A percentile compares a stretch with the other conserved stretches of the same genome.
Conservation (phyloP, 2,113 vertebrate genomes). For the Amphiprion ocellaris region DNA sequence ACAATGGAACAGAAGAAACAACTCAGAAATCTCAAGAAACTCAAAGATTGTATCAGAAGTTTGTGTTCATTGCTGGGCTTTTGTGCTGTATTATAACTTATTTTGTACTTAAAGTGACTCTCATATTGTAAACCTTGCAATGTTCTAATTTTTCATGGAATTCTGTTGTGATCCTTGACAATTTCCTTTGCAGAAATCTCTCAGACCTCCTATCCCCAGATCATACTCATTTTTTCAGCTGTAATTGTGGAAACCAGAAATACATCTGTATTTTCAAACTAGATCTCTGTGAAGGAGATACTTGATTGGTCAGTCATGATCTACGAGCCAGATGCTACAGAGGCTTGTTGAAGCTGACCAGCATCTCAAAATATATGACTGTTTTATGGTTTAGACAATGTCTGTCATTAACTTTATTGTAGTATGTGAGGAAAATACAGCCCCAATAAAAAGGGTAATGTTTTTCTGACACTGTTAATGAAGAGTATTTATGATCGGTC, state of each 20-base stretch:
- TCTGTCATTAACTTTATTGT: conserved; percentile 85
- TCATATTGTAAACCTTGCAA: not conserved
- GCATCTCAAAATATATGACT: conserved; percentile 81
- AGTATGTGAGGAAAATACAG: conserved; percentile 80
- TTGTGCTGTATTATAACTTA: not conserved
- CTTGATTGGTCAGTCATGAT: conserved; percentile 59
- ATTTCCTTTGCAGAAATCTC: not conserved
- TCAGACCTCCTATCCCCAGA: not conserved
- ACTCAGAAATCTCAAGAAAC: not conserved
- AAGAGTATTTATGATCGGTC: conserved; percentile 79
- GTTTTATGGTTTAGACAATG: conserved; percentile 83
- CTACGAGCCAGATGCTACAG: conserved; percentile 65
- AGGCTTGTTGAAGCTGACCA: conserved; percentile 74
- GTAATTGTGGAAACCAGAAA: conserved; percentile 16
- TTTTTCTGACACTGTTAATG: conserved; percentile 83
- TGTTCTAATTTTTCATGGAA: not conserved
- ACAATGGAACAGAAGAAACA: not conserved
- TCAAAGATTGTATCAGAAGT: too few relatives aligned
- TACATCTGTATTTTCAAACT: conserved; percentile 43
- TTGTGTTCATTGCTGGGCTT: too few relatives aligned
- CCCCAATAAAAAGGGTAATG: conserved; percentile 84
- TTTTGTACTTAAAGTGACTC: not conserved
- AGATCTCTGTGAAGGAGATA: conserved; percentile 31
- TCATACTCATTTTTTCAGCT: not conserved
- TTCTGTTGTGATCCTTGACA: too few relatives aligned